phyloP scores from a whole-genome alignment of 2,888 invertebrate species.

The Apamea sordens region DNA sequence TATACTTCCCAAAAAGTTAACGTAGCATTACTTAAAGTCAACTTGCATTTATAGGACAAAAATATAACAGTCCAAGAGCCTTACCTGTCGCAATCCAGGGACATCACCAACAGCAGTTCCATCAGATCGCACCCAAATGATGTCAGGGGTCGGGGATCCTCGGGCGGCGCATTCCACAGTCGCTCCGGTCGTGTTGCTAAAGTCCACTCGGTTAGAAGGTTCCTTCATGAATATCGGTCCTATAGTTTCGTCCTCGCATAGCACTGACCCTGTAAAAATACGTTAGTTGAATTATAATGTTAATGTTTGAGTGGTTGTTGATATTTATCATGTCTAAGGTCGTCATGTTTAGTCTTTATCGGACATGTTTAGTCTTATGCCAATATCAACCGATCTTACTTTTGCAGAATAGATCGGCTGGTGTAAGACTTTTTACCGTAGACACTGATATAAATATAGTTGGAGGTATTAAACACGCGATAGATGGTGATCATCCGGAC shows the following conservation, averaged over 20 bases:
- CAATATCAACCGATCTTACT: background rate
- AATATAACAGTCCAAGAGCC: constrained; percentile 18
- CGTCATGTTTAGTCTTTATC: background rate
- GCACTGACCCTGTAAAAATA: constrained; percentile 83
- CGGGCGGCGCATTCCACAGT: constrained; percentile 97
- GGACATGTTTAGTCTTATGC: background rate
- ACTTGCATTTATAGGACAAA: background rate
- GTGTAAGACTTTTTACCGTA: background rate
- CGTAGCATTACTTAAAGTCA: background rate
- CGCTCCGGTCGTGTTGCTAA: constrained; percentile 98
- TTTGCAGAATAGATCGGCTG: background rate
- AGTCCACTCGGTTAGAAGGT: constrained; percentile 97
- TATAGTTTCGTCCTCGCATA: constrained; percentile 93
- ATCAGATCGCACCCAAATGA: constrained; percentile 98
- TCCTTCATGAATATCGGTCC: constrained; percentile 98
- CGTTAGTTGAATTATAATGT: constrained; percentile 10
- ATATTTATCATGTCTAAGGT: background rate
- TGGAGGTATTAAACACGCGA: background rate
- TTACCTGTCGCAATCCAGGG: constrained; percentile 95
- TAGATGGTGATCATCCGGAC: background rate
- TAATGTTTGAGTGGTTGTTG: constrained; percentile 8
- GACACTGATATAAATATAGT: background rate
- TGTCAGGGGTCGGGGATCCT: constrained; percentile 97
- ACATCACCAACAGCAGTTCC: constrained; percentile 97
- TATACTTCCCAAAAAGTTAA: background rate